These are phyloP conservation scores for Leptinotarsa juncta DNA, from an alignment of 2,888 invertebrate species.

Conservation along the genomic window DNA sequence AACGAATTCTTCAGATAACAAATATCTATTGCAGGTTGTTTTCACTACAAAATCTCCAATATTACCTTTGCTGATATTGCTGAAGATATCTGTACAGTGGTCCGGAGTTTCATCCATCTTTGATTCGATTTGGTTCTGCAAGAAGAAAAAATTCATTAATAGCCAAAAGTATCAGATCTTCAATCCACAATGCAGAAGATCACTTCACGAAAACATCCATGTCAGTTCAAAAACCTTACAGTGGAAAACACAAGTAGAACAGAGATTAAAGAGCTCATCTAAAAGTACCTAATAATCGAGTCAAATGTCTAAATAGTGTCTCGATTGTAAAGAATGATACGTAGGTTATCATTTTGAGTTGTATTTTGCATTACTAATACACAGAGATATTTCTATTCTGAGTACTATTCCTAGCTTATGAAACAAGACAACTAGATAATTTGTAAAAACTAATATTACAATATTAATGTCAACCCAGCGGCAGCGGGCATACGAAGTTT, in stretches of 20 bases:
- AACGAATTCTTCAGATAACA: no score
- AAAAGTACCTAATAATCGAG: conserved; percentile 30
- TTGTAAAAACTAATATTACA: background rate
- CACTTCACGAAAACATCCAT: conserved; percentile 42
- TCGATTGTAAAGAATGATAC: conserved; percentile 26
- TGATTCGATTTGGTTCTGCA: conserved; percentile 92
- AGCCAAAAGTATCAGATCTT: conserved; percentile 1
- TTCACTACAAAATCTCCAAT: background rate
- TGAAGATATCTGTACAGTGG: conserved; percentile 91
- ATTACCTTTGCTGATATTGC: conserved; percentile 80
- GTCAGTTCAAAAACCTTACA: conserved; percentile 34
- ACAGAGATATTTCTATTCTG: conserved; percentile 7
- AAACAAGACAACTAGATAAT: conserved; percentile 38
- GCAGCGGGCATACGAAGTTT: conserved; percentile 32
- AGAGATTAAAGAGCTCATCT: conserved; percentile 32
- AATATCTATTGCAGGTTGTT: background rate
- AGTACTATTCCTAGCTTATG: conserved; percentile 26
- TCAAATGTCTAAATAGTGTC: conserved; percentile 27
- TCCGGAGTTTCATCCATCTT: conserved; percentile 95
- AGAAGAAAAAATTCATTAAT: conserved; percentile 44
- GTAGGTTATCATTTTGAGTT: conserved; percentile 39
- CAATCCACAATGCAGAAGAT: conserved; percentile 40
- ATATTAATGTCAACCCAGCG: conserved; percentile 2
- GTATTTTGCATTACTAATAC: conserved; percentile 48
- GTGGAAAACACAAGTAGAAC: conserved; percentile 37